phyloP scores from a whole-genome alignment of 2,888 invertebrate species.

The Arrhopalites spinosus region DNA sequence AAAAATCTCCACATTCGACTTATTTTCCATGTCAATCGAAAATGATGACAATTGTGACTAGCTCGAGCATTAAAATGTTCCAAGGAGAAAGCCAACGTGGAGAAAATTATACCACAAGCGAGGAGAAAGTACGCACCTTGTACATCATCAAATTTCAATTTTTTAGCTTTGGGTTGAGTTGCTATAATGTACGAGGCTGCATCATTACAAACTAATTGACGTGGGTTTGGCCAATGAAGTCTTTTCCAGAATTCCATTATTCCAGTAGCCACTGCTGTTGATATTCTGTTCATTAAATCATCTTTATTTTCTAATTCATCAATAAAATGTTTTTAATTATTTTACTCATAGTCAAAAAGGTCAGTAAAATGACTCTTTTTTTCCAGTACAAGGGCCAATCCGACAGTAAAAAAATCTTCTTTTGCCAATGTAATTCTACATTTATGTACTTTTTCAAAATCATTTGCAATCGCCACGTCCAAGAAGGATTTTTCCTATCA shows the following conservation, averaged over 20 bases:
- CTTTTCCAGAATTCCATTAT: slow-evolving; percentile 54
- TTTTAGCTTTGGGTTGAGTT: slow-evolving; percentile 47
- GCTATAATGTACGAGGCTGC: slow-evolving; percentile 50
- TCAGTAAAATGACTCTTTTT: slow-evolving; percentile 42
- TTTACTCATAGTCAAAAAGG: slow-evolving; percentile 51
- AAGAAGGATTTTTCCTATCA: slow-evolving; percentile 55
- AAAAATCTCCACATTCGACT: slow-evolving; percentile 20
- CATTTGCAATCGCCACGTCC: slow-evolving; percentile 50
- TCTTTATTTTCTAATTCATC: no score
- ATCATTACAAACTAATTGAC: slow-evolving; percentile 47
- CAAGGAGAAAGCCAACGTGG: slow-evolving; percentile 34
- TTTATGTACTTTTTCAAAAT: slow-evolving; percentile 42
- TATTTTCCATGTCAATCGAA: slow-evolving; percentile 17
- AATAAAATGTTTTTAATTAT: no score
- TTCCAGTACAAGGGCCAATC: slow-evolving; percentile 46
- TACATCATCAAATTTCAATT: slow-evolving; percentile 46
- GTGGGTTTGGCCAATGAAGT: slow-evolving; percentile 48
- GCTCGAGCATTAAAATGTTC: slow-evolving; percentile 29
- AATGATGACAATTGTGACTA: neutral
- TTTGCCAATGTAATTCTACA: slow-evolving; percentile 53
- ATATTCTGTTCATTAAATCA: slow-evolving; percentile 41
- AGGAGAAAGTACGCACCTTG: slow-evolving; percentile 52
- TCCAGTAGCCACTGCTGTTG: slow-evolving; percentile 44
- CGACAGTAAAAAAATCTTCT: slow-evolving; percentile 52
- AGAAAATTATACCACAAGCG: slow-evolving; percentile 36